Evolutionary conservation across 2,888 invertebrate species (phyloP), one percentile per base, ranked within the genome.

Genomic region (Leptarthrus brevirostris): DNA sequence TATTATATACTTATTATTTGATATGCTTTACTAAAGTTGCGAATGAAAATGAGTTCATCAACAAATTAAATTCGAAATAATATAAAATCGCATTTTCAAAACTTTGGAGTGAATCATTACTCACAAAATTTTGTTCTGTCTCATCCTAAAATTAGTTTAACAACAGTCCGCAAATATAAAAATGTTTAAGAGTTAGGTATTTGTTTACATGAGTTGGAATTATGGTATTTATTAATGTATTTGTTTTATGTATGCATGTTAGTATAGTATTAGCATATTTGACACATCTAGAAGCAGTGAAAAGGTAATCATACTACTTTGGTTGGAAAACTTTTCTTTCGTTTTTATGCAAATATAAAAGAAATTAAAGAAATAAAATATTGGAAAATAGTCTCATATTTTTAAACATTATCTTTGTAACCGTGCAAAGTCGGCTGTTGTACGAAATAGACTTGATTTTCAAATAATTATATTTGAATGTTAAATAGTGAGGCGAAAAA

Each of bases 81-180:
- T 72, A 72, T 73, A 73, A 70, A 71, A 52, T 71, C 64, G 70
- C 61, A 73, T 75, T 61, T 74, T 47, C 70, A 71, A 66, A 73
- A 74, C 73, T 72, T 73, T 66, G 75, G 58, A 75, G 81, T 81
- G 82, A 83, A 82, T 81, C 80, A 81, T 84, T 85, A 85, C 85
- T 85, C 84, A 85, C 85, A 85, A 85, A 84, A 84, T 82, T 82
- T 83, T 84, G 84, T 81, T 83, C 84, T 82, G 83, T 83, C 82
- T 83, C 84, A 82, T 84, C 85, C 85, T 85, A 85, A 81, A 80
- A 81, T 83, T 82, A 81, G 74, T 70, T 61, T 82, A 81, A 73
- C 61, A 73, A 83, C 83, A 81, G 84, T 83, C 82, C 83, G 82
- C 82, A 82, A 82, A 82, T 81, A 69, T 40, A 74, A 71, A 74